Base-by-base conservation (phyloP, 2,888 invertebrate genomes). In the Phengaris arion region DNA sequence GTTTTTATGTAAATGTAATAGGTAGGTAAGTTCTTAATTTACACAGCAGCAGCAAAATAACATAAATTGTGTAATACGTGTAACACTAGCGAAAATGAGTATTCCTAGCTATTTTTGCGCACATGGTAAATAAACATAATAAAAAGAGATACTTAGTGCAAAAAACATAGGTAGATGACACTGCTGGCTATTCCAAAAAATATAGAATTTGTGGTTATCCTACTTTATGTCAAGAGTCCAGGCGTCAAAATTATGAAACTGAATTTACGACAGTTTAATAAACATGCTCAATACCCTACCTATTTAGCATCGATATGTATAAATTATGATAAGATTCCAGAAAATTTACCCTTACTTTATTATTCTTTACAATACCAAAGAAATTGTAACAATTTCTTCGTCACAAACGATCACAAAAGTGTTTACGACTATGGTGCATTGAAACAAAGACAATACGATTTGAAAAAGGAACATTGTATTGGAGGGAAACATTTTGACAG, bases 401-500 rank as follows among this genome's bases (percentile, higher is more conserved):
- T 72, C 51, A 68, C 74, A 77, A 76, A 74, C 68, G 15, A 52
- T 48, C 73, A 77, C 78, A 78, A 78, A 75, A 59, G 35, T 55
- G 70, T 81, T 80, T 79, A 80, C 76, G 78, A 75, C 78, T 76
- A 74, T 68, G 70, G 80, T 86, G 83, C 83, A 83, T 77, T 79
- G 80, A 81, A 84, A 83, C 86, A 85, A 87, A 70, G 70, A 70
- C 72, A 72, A 72, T 52, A 52, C 35, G 22, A 22, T 72, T 72
- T 54, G 52, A 72, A 72, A 84, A 85, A 81, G 83, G 85, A 83
- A 82, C 83, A 84, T 79, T 78, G 77, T 79, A 77, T 72, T 79
- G 79, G 85, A 87, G 85, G 86, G 87, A 88, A 91, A 89, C 87
- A 86, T 91, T 90, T 87, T 90, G 89, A 90, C 89, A 83, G 85